Conservation (phyloP, 2,113 vertebrate species). For the Phrynocephalus versicolor region DNA sequence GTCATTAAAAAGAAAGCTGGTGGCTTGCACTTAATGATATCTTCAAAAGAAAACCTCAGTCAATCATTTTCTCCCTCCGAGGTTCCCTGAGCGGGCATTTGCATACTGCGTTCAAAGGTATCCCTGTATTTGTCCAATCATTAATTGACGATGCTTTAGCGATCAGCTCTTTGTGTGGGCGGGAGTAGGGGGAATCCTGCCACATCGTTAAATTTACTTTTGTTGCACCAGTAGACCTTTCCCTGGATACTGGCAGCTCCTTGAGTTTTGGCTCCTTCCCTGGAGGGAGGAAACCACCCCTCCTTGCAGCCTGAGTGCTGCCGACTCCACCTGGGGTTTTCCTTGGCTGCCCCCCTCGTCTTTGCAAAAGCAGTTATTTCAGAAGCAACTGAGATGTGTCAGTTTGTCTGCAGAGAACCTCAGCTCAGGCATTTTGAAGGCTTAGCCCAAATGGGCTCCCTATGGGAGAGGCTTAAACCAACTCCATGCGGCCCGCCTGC, state of each 20-base stretch:
- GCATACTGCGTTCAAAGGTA: neutral
- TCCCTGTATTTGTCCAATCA: neutral
- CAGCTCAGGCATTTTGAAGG: neutral
- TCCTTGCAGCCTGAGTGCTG: neutral
- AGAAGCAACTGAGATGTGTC: neutral
- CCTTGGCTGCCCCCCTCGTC: no score
- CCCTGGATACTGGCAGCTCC: conserved; percentile 41
- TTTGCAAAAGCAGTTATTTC: neutral
- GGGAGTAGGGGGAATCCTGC: no score
- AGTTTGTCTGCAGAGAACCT: neutral
- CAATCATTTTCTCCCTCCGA: neutral
- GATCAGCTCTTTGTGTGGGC: no score
- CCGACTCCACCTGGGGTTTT: neutral
- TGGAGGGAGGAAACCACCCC: no score
- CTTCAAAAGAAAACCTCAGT: neutral
- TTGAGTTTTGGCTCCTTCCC: no score
- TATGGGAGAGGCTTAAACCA: neutral
- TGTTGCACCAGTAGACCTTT: conserved; percentile 46
- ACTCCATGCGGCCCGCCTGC: neutral
- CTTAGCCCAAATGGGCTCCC: neutral
- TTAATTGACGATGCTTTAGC: neutral
- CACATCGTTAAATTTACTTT: conserved; percentile 35
- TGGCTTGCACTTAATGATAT: no score
- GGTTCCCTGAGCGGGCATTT: neutral
- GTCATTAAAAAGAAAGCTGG: neutral